phyloP scores from a whole-genome alignment of 2,113 vertebrate species.

The Gasterosteus aculeatus region DNA sequence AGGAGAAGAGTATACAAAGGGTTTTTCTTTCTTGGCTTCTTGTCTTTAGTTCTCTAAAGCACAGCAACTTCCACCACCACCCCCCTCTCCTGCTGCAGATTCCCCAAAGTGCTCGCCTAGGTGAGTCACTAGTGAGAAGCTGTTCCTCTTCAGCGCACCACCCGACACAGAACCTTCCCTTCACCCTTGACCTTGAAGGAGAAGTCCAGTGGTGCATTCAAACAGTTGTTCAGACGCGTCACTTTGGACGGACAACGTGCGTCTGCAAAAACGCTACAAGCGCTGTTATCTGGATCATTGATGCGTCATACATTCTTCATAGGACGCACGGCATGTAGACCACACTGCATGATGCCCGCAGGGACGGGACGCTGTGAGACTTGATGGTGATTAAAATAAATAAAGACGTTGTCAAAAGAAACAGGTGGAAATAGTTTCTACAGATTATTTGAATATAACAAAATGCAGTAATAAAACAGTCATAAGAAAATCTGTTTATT shows the following conservation, averaged over 20 bases:
- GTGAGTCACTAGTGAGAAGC: slow-evolving; percentile 31
- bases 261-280: slow-evolving; percentile 38
- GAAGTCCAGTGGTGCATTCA: slow-evolving; percentile 1
- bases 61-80: not conserved
- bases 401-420: not conserved
- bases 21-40: not conserved
- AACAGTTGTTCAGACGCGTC: slow-evolving; percentile 23
- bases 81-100: not conserved
- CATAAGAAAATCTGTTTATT: not conserved
- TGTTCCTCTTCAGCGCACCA: not conserved
- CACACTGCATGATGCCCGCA: slow-evolving; percentile 1
- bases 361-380: not conserved
- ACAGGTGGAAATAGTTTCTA: not conserved
- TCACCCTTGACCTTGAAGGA: not conserved
- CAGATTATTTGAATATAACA: not conserved
- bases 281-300: slow-evolving; percentile 66
- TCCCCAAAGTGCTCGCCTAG: slow-evolving; percentile 16
- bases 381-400: not conserved
- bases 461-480: not conserved
- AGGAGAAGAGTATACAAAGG: not conserved
- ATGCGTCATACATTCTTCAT: slow-evolving; percentile 73
- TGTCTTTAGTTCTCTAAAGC: too few species aligned
- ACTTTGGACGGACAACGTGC: slow-evolving; percentile 28
- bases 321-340: slow-evolving; percentile 49
- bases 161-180: too few species aligned